Evolutionary conservation across 2,797 vertebrate species (phyloP), one percentile per base, ranked within the genome.

Genomic region (Enteromius anoplus): DNA sequence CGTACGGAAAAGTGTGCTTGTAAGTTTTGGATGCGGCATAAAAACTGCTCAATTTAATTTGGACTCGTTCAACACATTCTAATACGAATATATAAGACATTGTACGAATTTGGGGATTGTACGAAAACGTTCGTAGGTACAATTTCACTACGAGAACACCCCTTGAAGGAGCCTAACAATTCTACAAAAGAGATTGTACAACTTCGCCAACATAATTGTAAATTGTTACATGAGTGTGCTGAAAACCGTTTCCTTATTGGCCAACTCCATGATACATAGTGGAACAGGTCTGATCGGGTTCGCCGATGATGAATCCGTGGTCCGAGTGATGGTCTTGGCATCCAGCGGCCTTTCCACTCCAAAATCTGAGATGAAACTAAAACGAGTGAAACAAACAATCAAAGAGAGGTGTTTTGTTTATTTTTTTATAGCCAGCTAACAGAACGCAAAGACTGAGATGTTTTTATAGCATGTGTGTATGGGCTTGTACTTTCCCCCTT

Each of bases 401-500:
- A 76, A 90, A 87, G 72, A 83, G 78, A 86, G 76, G 79, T 70
- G 66, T 86, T 84, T 84, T 37, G 69, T 86, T 86, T 87, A 81
- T 86, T 87, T 89, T 87, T 88, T 88, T 87, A 76, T 88, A 86
- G 62, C 87, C 86, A 79, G 86, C 81, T 86, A 77, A 81, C 77
- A 75, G 78, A 88, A 89, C 85, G 68, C 69, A 87, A 86, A 88
- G 87, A 89, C 80, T 84, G 87, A 87, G 83, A 87, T 85, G 65
- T 89, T 91, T 88, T 88, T 88, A 87, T 88, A 90, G 90, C 90
- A 91, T 91, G 90, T 91, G 85, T 90, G 88, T 90, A 85, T 87
- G 86, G 85, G 87, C 83, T 85, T 88, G 87, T 88, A 88, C 64
- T 82, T 77, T 65, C 75, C 62, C 60, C 64, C 81, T 75, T 71